These are phyloP conservation scores for Oryzias javanicus DNA, from an alignment of 2,113 vertebrate species.

Conservation along the genomic window DNA sequence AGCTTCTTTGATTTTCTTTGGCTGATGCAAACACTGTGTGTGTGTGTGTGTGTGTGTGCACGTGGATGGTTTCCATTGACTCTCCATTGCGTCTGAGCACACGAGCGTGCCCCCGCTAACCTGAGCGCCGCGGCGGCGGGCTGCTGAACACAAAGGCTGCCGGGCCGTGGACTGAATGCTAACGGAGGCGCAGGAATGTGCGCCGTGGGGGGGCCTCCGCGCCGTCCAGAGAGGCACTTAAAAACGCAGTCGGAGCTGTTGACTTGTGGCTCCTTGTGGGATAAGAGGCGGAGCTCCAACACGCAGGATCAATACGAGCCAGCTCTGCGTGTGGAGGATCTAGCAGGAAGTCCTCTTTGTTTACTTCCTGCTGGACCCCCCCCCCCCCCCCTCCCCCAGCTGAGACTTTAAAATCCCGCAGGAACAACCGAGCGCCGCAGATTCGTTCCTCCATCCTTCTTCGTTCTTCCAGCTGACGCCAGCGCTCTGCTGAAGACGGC, in stretches of 20 bases:
- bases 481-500: no score
- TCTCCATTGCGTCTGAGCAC: slow-evolving; percentile 34
- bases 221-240: slow-evolving; percentile 40
- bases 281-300: slow-evolving; percentile 39
- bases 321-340: slow-evolving; percentile 47
- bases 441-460: no score
- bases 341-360: slow-evolving; percentile 21
- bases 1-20: slow-evolving; percentile 24
- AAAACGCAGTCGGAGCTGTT: slow-evolving; percentile 56
- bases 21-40: slow-evolving; percentile 27
- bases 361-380: neutral
- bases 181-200: slow-evolving; percentile 64
- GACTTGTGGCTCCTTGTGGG: slow-evolving; percentile 47
- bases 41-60: slow-evolving; percentile 21
- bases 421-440: no score
- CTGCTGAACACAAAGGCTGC: slow-evolving; percentile 62
- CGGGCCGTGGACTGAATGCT: slow-evolving; percentile 69
- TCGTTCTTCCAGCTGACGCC: no score
- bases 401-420: slow-evolving; percentile 39
- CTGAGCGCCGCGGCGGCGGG: slow-evolving; percentile 1
- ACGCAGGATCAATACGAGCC: slow-evolving; percentile 53
- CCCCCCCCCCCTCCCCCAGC: no score
- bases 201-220: slow-evolving; percentile 12
- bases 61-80: slow-evolving; percentile 36
- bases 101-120: slow-evolving; percentile 13